Evolutionary conservation across 2,888 invertebrate species (phyloP), one percentile per base, ranked within the genome.

Genomic region (Penaeus monodon): DNA sequence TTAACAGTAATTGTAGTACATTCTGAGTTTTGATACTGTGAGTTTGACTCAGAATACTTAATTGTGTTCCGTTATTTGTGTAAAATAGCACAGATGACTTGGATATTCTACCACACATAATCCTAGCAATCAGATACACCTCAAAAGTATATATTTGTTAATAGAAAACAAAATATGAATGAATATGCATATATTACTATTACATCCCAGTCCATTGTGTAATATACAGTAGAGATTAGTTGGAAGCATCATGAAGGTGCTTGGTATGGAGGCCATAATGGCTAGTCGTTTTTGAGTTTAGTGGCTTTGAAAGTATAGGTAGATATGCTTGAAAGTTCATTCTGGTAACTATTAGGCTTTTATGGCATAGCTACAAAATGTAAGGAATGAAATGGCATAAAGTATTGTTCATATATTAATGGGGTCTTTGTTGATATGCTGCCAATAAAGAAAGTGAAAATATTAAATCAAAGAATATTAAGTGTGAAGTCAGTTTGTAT

Each of bases 171-270:
- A 6, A 27, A 57, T 57, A 29, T n/a, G 63, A 44, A 27, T 77
- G 80, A 63, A 80, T 64, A 79, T 44, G 33, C 29, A 64, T 76
- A 81, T 80, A 85, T 29, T 70, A n/a, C n/a, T 38, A 70, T 70
- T 79, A 63, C 64, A 73, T 68, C 79, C n/a, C 81, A 80, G 80
- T 85, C 85, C 73, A 80, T 27, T 74, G 80, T 81, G 73, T 73
- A 63, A 73, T 44, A 64, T 73, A 74, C 33, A 44, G 22, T n/a
- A n/a, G n/a, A n/a, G 24, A 66, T 49, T 27, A 68, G n/a, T 66
- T 57, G 66, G 33, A 80, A 86, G 81, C 80, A 85, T n/a, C n/a
- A n/a, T 64, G 65, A 86, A 73, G 86, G 81, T 86, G 86, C 81
- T 86, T 68, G 68, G 49, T 70, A 68, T 78, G 70, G 57, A 74